Conservation (phyloP, 2,113 vertebrate genomes). For the Anser cygnoides region DNA sequence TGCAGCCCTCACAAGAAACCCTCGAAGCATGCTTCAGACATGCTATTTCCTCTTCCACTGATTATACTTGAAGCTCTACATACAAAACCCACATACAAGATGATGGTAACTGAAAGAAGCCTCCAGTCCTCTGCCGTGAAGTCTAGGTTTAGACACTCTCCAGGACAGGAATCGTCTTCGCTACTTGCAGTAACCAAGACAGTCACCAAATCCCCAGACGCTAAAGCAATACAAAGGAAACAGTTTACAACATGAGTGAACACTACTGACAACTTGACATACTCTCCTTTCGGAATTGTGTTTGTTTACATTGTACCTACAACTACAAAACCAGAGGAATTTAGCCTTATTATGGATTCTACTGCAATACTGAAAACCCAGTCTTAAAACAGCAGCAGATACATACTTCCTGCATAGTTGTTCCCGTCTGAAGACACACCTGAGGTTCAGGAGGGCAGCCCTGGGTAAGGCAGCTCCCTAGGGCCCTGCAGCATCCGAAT, state of each 20-base stretch:
- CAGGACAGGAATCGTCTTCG: neutral
- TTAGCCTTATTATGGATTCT: neutral
- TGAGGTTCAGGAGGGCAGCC: neutral
- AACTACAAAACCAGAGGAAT: neutral
- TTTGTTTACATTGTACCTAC: neutral
- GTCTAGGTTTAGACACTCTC: neutral
- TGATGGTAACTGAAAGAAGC: neutral
- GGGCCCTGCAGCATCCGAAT: neutral
- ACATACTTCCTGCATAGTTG: neutral
- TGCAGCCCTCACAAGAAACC: conserved; percentile 22
- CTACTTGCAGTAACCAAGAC: neutral
- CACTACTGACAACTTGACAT: neutral
- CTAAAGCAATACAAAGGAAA: no score
- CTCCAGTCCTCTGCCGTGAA: neutral
- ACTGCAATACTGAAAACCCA: neutral
- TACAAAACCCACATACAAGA: neutral
- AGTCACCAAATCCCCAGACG: neutral
- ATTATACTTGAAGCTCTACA: neutral
- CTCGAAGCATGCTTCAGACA: conserved; percentile 53
- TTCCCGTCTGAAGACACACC: neutral
- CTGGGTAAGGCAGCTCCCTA: neutral
- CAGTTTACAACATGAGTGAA: neutral
- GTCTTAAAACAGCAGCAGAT: neutral
- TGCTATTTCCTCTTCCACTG: conserved; percentile 25
- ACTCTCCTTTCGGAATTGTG: neutral